phyloP scores from a whole-genome alignment of 2,797 vertebrate genomes.

The Sparus aurata region DNA sequence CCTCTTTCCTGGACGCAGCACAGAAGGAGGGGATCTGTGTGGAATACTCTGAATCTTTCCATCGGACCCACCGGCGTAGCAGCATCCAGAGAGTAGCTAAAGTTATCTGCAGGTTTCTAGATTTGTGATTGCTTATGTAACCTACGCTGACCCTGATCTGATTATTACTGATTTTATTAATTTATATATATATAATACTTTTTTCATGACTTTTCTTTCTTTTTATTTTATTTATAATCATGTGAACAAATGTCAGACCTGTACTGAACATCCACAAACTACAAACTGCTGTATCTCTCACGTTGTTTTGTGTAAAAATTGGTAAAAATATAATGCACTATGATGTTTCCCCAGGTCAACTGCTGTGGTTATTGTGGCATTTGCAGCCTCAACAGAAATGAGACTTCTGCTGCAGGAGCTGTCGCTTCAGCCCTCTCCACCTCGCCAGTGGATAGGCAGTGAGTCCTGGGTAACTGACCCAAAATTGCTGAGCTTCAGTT shows the following conservation, averaged over 20 bases:
- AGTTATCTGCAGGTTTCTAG: neutral
- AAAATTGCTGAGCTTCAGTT: conserved; percentile 55
- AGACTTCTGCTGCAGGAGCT: conserved; percentile 73
- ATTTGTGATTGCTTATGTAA: neutral
- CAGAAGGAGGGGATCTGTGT: conserved; percentile 4
- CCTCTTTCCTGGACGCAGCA: neutral
- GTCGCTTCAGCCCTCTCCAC: conserved; percentile 49
- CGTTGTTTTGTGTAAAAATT: neutral
- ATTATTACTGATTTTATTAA: neutral
- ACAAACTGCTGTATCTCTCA: neutral
- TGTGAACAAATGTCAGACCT: neutral
- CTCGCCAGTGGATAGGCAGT: conserved; percentile 79
- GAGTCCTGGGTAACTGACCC: conserved; percentile 79
- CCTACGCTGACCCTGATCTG: neutral
- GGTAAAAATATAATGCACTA: neutral
- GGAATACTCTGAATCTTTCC: neutral
- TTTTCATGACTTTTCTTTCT: neutral
- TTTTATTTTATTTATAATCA: neutral
- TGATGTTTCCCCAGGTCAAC: conserved; percentile 66
- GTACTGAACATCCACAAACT: no score
- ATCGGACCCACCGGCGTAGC: neutral
- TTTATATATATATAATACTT: neutral
- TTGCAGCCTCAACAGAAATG: conserved; percentile 69
- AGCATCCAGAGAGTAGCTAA: conserved; percentile 2
- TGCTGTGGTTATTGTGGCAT: conserved; percentile 75